Conservation (phyloP, 2,113 vertebrate species). For the Archocentrus centrarchus region DNA sequence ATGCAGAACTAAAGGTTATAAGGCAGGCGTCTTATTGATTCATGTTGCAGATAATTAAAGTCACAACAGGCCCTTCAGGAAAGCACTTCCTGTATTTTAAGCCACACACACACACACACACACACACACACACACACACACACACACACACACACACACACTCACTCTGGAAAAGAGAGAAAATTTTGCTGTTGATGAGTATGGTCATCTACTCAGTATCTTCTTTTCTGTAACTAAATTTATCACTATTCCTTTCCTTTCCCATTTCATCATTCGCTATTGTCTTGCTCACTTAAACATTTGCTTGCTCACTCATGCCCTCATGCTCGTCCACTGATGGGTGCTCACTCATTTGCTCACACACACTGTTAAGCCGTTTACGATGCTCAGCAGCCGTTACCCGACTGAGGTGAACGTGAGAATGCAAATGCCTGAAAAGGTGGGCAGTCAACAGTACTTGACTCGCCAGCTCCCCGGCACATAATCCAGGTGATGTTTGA, state of each 20-base stretch:
- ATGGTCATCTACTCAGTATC: background rate
- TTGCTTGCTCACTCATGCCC: background rate
- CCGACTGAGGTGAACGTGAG: background rate
- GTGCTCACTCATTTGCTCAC: background rate
- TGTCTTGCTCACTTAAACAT: background rate
- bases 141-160: background rate
- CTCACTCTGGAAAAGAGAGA: background rate
- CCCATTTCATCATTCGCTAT: background rate
- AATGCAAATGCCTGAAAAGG: background rate
- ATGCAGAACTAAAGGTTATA: constrained; percentile 49
- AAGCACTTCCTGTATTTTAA: constrained; percentile 17
- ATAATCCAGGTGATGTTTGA: background rate
- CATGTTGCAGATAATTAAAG: constrained; percentile 58
- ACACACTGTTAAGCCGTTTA: background rate
- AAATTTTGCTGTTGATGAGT: background rate
- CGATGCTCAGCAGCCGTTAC: background rate
- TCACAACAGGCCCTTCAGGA: constrained; percentile 33
- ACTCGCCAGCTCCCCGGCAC: background rate
- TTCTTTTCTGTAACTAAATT: background rate
- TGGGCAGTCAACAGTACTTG: background rate
- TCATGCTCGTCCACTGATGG: background rate
- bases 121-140: background rate
- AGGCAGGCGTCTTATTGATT: constrained; percentile 42
- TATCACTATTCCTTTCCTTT: background rate
- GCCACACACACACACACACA: background rate